Evolutionary conservation across 2,113 vertebrate species (phyloP), one percentile per base, ranked within the genome.

Genomic region (Polypterus senegalus): DNA sequence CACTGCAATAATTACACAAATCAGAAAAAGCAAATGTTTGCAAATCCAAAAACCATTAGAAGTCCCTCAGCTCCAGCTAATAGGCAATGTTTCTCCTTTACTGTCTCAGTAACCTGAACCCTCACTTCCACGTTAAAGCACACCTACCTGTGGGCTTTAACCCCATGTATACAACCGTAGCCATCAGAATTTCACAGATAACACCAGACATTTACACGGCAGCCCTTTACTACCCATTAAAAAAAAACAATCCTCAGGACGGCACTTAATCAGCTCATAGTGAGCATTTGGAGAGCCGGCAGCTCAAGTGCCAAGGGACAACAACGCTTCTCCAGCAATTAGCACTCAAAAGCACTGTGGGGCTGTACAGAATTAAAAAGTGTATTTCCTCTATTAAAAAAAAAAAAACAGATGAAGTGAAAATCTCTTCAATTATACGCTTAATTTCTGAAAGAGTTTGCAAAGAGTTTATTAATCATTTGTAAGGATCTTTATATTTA

Each of bases 381-480:
- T 53, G 11, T 49, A 62, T 54, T 60, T 54, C 64, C 58, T 52
- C 55, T 27, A 46, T 66, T 55, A 27, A 27, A 58, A n/a, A 55
- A 61, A 64, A 73, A 67, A 27, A 27, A 27, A 27, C 1, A 27
- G 27, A 27, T 1, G 27, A 27, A 27, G 27, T 63, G 7, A 54
- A 67, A 47, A 60, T 46, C 59, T 47, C 65, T 62, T 47, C 52
- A 58, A 61, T 61, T 66, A 70, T 65, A 47, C 57, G 61, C 51
- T 47, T 11, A 46, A 3, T 47, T 53, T 10, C 57, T 60, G 57
- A 53, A 56, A 69, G 67, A 60, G 60, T 60, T 52, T 47, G 61
- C 61, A 63, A 27, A 51, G 59, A 63, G 58, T 57, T 73, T 59
- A 69, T 73, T 72, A 66, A 68, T 70, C 58, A 75, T 75, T 68